Conservation (phyloP, 2,113 vertebrate genomes). For the Perca flavescens region DNA sequence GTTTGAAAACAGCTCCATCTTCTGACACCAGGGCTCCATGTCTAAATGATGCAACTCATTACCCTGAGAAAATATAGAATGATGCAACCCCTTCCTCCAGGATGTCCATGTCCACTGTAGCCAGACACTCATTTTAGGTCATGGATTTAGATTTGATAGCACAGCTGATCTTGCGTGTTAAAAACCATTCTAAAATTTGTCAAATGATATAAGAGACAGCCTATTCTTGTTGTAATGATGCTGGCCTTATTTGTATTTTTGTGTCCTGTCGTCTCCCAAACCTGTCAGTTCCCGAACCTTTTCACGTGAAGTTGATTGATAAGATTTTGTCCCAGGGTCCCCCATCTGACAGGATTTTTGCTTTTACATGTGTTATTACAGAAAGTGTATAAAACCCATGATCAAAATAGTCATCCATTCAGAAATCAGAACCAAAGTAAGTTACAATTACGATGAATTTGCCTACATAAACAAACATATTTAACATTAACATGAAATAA, state of each 20-base stretch:
- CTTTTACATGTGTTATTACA: too few relatives aligned
- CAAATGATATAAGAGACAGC: neutral
- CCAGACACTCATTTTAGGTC: too few relatives aligned
- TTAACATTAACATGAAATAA: too few relatives aligned
- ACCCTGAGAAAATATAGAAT: neutral
- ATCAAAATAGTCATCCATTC: too few relatives aligned
- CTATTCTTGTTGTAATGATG: neutral
- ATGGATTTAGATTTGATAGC: too few relatives aligned
- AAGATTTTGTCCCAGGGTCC: too few relatives aligned
- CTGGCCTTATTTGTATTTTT: neutral
- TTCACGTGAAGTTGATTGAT: too few relatives aligned
- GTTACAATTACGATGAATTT: too few relatives aligned
- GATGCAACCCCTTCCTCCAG: neutral
- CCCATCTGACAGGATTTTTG: too few relatives aligned
- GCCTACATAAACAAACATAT: too few relatives aligned
- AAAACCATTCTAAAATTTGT: neutral
- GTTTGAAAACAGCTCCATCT: conserved; percentile 30
- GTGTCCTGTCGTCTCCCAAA: neutral
- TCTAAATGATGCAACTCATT: neutral
- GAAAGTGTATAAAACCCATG: too few relatives aligned
- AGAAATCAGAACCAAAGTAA: too few relatives aligned
- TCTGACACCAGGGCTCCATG: neutral
- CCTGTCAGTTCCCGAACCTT: neutral
- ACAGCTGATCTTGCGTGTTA: neutral
- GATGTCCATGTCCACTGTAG: neutral